phyloP scores from a whole-genome alignment of 2,888 invertebrate species.

The Rhodophaea formosa region DNA sequence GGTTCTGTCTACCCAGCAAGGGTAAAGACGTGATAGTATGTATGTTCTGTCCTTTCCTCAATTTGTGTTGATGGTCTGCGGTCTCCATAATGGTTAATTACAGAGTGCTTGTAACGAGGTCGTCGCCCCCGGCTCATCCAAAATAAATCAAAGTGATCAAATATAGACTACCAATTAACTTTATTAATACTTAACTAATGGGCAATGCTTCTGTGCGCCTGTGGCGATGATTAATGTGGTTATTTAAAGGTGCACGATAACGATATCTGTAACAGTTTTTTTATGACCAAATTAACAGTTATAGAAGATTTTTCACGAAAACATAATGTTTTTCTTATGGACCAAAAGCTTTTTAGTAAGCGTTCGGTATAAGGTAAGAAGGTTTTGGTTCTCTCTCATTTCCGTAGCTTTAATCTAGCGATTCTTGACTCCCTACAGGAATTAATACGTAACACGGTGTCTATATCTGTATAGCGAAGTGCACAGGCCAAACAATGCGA shows the following conservation, averaged over 20 bases:
- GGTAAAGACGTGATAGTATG: too few species aligned
- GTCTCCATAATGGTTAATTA: slow-evolving; percentile 14
- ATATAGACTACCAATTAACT: slow-evolving; percentile 28
- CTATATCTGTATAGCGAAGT: too few species aligned
- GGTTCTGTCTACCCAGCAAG: too few species aligned
- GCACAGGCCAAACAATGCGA: neutral
- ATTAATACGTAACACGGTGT: too few species aligned
- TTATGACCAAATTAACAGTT: too few species aligned
- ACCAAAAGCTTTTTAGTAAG: too few species aligned
- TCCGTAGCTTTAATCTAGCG: too few species aligned
- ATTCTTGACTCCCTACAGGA: too few species aligned
- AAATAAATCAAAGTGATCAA: slow-evolving; percentile 29
- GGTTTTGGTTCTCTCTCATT: too few species aligned
- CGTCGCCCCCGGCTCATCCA: slow-evolving; percentile 21
- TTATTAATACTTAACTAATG: slow-evolving; percentile 30
- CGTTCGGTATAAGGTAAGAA: too few species aligned
- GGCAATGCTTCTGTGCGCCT: slow-evolving; percentile 25
- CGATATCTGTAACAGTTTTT: neutral
- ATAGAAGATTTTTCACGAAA: too few species aligned
- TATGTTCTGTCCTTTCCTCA: neutral
- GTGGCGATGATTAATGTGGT: slow-evolving; percentile 13
- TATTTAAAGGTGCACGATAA: slow-evolving; percentile 11
- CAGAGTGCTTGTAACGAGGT: slow-evolving; percentile 17
- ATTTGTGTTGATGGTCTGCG: neutral
- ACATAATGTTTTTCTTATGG: too few species aligned